Conservation (phyloP, 2,113 vertebrate genomes). For the Neopipo cinnamomea region DNA sequence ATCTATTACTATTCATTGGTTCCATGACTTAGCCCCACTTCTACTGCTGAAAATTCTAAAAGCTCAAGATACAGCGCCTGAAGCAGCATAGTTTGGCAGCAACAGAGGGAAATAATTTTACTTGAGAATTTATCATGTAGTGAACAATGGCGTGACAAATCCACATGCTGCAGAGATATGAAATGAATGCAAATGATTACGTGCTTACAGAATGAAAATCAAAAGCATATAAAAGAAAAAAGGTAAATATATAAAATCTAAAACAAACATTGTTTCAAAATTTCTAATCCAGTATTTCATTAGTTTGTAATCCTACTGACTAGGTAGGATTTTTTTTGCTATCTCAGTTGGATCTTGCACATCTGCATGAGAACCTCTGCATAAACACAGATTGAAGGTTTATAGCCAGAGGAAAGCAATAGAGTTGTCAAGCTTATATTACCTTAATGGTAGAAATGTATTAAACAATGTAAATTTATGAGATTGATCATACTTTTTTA, state of each 20-base stretch:
- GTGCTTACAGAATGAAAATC: neutral
- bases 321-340: neutral
- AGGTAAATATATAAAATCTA: neutral
- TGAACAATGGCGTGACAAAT: neutral
- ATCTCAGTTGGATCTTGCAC: neutral
- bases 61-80: neutral
- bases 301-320: neutral
- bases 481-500: neutral
- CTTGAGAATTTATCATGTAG: neutral
- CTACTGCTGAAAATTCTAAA: neutral
- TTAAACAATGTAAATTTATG: neutral
- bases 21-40: neutral
- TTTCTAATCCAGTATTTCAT: neutral
- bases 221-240: neutral
- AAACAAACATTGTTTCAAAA: neutral
- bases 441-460: neutral
- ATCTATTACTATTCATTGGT: neutral
- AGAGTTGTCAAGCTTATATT: neutral
- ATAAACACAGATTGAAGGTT: neutral
- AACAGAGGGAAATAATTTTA: neutral
- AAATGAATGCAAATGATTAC: neutral
- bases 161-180: neutral
- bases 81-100: neutral
- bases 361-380: neutral
- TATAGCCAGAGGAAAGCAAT: neutral